Percentiles rank a stretch among this genome's conserved stretches.
Conservation (phyloP, 2,888 invertebrate species). For the Dysmachus trigonus region DNA sequence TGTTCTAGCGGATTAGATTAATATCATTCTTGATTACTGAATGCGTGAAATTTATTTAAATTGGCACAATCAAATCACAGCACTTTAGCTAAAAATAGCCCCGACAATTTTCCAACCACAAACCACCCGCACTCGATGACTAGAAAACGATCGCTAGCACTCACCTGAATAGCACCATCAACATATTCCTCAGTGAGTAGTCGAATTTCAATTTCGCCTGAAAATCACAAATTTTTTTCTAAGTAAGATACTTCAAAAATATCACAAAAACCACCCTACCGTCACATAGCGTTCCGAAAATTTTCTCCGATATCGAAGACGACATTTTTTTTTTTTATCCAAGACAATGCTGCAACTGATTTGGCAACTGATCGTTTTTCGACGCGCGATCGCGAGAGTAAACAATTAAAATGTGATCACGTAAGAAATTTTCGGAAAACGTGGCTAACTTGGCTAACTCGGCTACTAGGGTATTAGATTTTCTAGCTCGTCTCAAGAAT, state of each 20-base stretch:
- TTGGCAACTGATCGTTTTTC: background rate
- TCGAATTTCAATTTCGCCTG: conserved; percentile 30
- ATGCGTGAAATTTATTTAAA: background rate
- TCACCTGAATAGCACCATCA: conserved; percentile 25
- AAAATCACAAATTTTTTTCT: background rate
- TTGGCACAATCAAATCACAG: background rate
- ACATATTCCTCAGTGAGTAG: conserved; percentile 6
- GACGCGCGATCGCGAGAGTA: background rate
- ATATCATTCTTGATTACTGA: background rate
- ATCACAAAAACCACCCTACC: conserved; percentile 1
- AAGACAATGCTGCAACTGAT: background rate
- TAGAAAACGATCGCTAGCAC: background rate
- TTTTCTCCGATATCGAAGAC: background rate
- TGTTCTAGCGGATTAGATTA: background rate
- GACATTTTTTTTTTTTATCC: background rate
- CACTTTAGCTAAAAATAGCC: background rate
- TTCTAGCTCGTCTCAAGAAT: background rate
- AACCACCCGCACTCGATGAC: background rate
- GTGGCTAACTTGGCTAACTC: background rate
- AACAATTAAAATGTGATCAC: background rate
- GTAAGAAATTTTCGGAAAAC: background rate
- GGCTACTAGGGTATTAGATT: too few relatives aligned
- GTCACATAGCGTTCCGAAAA: background rate
- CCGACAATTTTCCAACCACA: background rate
- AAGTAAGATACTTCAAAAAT: background rate